These are phyloP conservation scores for Gracilinanus agilis DNA, from an alignment of 2,113 vertebrate species.

Conservation along the genomic window DNA sequence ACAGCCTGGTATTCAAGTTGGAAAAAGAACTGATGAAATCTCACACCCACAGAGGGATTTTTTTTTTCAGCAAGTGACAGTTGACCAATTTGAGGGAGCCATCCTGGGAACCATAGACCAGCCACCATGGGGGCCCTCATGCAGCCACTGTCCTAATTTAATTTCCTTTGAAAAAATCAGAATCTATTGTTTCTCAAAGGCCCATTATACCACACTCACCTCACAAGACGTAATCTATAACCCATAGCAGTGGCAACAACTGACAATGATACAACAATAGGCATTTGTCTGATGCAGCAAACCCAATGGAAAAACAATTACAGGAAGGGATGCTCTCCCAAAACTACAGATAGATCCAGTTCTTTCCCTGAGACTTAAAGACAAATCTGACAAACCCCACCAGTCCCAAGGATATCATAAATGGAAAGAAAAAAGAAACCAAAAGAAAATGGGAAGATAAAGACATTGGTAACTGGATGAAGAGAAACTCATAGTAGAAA, in stretches of 20 bases:
- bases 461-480: constrained; percentile 71
- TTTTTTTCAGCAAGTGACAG: neutral
- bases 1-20: constrained; percentile 38
- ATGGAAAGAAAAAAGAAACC: constrained; percentile 59
- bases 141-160: constrained; percentile 41
- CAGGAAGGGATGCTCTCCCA: constrained; percentile 52
- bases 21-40: constrained; percentile 50
- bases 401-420: constrained; percentile 67
- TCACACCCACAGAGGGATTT: neutral
- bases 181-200: constrained; percentile 62
- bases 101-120: constrained; percentile 26
- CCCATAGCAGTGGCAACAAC: constrained; percentile 47
- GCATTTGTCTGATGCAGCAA: constrained; percentile 63
- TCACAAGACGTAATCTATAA: constrained; percentile 5
- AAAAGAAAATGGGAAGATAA: constrained; percentile 58
- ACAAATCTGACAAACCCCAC: constrained; percentile 73
- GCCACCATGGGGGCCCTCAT: neutral
- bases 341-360: constrained; percentile 66
- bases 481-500: constrained; percentile 63
- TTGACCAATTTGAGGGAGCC: neutral
- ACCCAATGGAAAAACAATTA: constrained; percentile 68
- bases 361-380: constrained; percentile 32
- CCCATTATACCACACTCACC: neutral
- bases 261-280: constrained; percentile 55
- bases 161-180: constrained; percentile 62